Base-by-base conservation (phyloP, 2,797 vertebrate genomes). In the Ptychadena robeensis region DNA sequence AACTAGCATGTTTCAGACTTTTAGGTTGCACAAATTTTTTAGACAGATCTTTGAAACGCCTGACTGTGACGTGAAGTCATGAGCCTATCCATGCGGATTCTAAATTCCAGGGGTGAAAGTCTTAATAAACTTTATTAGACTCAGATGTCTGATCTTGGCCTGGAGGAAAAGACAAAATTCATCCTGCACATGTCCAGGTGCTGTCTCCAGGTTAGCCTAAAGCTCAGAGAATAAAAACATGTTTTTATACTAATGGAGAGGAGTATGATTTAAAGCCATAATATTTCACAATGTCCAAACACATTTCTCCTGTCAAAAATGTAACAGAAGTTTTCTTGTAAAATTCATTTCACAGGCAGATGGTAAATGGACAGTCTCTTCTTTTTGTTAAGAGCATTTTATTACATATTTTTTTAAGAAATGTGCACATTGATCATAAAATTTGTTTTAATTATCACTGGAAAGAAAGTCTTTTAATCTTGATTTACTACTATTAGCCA, bases 201-300 rank as follows among this genome's bases (percentile, higher is more conserved):
- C 35, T 69, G 44, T 38, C 14, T 59, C 3, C 37, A 37, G 30
- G 11, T 70, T 69, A 35, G 40, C 81, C 73, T 82, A 18, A 38
- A 71, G 78, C 78, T 72, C 18, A 14, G 44, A 22, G 2, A 44
- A 37, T 14, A 79, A 40, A 70, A 53, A 25, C 65, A 40, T 34
- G n/a, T 66, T 77, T 66, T 4, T 25, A 53, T 6, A 25, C n/a
- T 77, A 14, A 48, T 67, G 30, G n/a, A 31, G 35, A 74, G 59
- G 14, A 77, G 14, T 66, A 77, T 77, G 75, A 78, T 53, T 78
- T 78, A 78, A 44, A 77, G 28, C 31, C 63, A 53, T 67, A 30
- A 67, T 38, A 48, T 65, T n/a, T 67, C 35, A 57, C 22, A 48
- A 53, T 78, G 11, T 5, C 37, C 22, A 31, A 65, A 18, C 15